Conservation (phyloP, 1,140 invertebrate genomes). For the Lerema accius region DNA sequence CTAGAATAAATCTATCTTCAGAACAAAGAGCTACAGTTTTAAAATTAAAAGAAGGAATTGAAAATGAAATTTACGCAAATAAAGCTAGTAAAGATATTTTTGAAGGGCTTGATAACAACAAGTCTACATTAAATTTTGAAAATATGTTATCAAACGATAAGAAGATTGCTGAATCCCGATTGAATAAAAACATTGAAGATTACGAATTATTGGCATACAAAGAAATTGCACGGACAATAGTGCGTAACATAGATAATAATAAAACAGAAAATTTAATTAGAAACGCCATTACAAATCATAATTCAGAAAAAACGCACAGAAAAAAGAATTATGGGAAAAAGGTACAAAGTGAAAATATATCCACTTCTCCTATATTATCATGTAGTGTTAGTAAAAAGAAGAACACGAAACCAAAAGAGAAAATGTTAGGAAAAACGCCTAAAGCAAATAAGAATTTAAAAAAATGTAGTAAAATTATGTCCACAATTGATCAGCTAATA, state of each 20-base stretch:
- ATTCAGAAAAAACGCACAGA: not conserved
- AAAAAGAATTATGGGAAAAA: not conserved
- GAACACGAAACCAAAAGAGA: not conserved
- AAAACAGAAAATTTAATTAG: not conserved
- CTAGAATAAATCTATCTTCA: not conserved
- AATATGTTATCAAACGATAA: not conserved
- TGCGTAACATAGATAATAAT: conserved; percentile 9
- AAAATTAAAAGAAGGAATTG: conserved; percentile 7
- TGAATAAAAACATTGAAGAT: not conserved
- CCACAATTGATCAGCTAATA: conserved; percentile 2
- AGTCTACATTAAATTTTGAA: not conserved
- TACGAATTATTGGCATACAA: conserved; percentile 10
- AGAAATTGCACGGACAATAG: conserved; percentile 25
- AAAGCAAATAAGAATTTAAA: not conserved
- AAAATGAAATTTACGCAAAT: not conserved
- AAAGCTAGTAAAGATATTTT: not conserved
- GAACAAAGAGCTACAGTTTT: not conserved
- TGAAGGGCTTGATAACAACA: not conserved
- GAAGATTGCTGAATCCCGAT: not conserved
- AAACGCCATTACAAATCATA: not conserved
- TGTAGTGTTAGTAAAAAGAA: not conserved
- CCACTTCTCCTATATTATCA: conserved; percentile 18
- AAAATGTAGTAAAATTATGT: not conserved
- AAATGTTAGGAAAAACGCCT: too few species aligned
- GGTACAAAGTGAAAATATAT: not conserved